Conservation (phyloP, 2,888 invertebrate species). For the Hylaea fasciaria region DNA sequence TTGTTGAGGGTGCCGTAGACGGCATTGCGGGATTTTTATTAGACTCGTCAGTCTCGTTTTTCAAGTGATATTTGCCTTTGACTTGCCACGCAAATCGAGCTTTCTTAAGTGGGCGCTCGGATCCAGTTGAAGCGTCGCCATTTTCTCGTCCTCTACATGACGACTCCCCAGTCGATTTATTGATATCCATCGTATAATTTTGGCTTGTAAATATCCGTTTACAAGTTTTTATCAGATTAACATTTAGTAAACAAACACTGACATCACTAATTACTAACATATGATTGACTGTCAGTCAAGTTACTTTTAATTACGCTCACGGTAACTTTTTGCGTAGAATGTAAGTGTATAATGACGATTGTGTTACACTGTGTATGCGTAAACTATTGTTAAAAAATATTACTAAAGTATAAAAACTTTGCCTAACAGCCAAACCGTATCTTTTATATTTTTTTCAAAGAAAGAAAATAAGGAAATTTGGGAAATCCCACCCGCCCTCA, state of each 20-base stretch:
- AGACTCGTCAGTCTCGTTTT: conserved; percentile 64
- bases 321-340: conserved; percentile 16
- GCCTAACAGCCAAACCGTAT: too few relatives aligned
- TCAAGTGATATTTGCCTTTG: conserved; percentile 87
- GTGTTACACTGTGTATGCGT: too few relatives aligned
- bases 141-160: conserved; percentile 81
- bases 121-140: conserved; percentile 79
- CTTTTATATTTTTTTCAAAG: too few relatives aligned
- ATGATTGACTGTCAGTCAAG: conserved; percentile 77
- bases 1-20: conserved; percentile 5
- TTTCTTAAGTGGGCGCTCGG: conserved; percentile 87
- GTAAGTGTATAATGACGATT: too few relatives aligned
- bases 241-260: conserved; percentile 81
- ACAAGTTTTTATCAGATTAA: conserved; percentile 47
- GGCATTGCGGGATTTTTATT: conserved; percentile 33
- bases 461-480: too few relatives aligned
- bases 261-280: conserved; percentile 80
- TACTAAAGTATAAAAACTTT: too few relatives aligned
- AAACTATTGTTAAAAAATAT: too few relatives aligned
- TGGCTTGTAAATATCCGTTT: conserved; percentile 38
- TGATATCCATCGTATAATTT: conserved; percentile 70
- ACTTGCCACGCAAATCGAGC: conserved; percentile 88
- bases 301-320: conserved; percentile 57
- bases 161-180: conserved; percentile 72
- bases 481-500: too few relatives aligned